Evolutionary conservation across 2,888 invertebrate genomes (phyloP).

Genomic region (Caenorhabditis sp.): DNA sequence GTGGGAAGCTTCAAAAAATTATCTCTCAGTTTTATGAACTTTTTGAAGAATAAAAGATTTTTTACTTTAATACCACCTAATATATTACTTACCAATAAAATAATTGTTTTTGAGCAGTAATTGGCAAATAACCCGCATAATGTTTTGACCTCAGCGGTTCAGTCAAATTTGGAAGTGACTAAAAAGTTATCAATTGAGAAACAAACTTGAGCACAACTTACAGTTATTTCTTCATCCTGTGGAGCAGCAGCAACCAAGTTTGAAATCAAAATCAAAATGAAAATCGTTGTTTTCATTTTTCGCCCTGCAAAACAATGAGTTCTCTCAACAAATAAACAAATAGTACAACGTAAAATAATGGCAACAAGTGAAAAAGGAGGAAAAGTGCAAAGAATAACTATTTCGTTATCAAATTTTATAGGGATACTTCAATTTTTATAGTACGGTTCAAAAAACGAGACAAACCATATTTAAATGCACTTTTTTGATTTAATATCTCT

Average conservation of each 20-base stretch:
- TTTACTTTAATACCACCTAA: too few relatives aligned
- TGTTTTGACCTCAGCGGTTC: conserved; percentile 66
- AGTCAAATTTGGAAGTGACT: conserved; percentile 41
- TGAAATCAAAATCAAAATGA: not conserved
- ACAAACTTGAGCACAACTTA: not conserved
- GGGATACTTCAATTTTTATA: too few relatives aligned
- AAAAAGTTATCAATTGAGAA: conserved; percentile 1
- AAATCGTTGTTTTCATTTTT: not conserved
- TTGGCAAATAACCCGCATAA: conserved; percentile 73
- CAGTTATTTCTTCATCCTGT: conserved; percentile 2
- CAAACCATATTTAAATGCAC: too few relatives aligned
- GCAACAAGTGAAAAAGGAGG: too few relatives aligned
- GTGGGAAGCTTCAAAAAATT: too few relatives aligned
- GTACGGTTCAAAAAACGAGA: too few relatives aligned
- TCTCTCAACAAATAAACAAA: not conserved
- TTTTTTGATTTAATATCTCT: too few relatives aligned
- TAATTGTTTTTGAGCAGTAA: conserved; percentile 69
- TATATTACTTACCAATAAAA: conserved; percentile 72
- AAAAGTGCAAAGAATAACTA: too few relatives aligned
- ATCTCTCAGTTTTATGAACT: too few relatives aligned
- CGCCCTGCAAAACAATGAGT: not conserved
- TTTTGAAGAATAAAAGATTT: too few relatives aligned
- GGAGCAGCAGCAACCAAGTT: conserved; percentile 7
- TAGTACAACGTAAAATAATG: too few relatives aligned
- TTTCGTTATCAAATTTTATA: too few relatives aligned